A percentile compares a stretch with the other conserved stretches of the same genome.
phyloP scores from a whole-genome alignment of 2,888 invertebrate species.

The Eustalomyia histrio region DNA sequence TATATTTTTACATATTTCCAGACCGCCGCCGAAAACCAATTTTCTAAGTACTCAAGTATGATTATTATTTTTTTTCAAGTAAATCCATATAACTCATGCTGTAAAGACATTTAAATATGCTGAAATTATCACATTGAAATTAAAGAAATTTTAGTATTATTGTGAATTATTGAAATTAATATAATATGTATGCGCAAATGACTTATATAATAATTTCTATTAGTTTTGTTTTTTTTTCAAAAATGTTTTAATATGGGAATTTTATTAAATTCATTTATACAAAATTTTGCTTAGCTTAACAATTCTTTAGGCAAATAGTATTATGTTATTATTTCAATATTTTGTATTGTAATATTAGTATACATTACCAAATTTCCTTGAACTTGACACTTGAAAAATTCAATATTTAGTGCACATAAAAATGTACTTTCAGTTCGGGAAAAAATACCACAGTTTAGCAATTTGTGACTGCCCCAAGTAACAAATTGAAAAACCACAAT shows the following conservation, averaged over 20 bases:
- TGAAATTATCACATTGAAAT: too few species aligned
- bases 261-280: neutral
- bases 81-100: too few species aligned
- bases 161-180: too few species aligned
- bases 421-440: constrained; percentile 28
- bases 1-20: too few species aligned
- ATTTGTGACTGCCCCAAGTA: constrained; percentile 53
- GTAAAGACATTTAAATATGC: too few species aligned
- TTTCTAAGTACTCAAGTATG: too few species aligned
- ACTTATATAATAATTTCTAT: neutral
- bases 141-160: too few species aligned
- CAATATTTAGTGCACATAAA: constrained; percentile 32
- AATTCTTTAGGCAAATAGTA: neutral
- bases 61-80: too few species aligned
- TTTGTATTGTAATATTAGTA: neutral
- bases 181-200: neutral
- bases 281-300: constrained; percentile 29
- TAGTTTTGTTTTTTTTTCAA: neutral
- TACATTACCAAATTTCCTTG: constrained; percentile 71
- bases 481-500: constrained; percentile 47
- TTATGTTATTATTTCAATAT: neutral
- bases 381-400: constrained; percentile 74
- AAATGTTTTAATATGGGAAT: neutral
- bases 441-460: constrained; percentile 20
- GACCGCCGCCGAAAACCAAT: too few species aligned